Percentiles rank a stretch among this genome's conserved stretches.
phyloP scores from a whole-genome alignment of 2,797 vertebrate genomes.

The Acestrorhynchus altus region DNA sequence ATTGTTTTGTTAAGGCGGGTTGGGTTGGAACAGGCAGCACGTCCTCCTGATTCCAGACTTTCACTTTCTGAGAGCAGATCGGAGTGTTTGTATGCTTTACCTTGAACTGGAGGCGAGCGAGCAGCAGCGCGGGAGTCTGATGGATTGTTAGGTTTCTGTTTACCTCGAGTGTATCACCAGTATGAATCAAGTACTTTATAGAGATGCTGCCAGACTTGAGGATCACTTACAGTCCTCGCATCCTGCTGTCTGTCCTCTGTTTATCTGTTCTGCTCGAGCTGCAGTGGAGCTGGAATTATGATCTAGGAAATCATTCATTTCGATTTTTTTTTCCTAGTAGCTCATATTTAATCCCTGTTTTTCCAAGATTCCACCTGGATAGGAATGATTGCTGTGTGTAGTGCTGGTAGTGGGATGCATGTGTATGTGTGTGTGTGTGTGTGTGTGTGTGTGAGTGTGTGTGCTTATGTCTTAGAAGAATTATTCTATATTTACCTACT shows the following conservation, averaged over 20 bases:
- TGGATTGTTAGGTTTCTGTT: slow-evolving; percentile 33
- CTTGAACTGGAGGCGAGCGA: neutral
- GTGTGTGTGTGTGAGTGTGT: no score
- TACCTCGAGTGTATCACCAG: neutral
- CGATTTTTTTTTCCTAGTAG: neutral
- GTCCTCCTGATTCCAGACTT: slow-evolving; percentile 11
- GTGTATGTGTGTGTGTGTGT: no score
- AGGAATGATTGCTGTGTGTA: no score
- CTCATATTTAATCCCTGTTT: neutral
- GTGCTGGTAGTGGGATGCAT: no score
- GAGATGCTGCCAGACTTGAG: slow-evolving; percentile 7
- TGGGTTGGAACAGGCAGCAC: slow-evolving; percentile 1
- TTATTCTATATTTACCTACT: no score
- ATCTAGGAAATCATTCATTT: neutral
- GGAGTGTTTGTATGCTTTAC: slow-evolving; percentile 25
- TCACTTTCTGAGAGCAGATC: neutral
- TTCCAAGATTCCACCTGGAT: no score
- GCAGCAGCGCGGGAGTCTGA: neutral
- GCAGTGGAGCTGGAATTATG: neutral
- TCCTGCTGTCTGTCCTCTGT: neutral
- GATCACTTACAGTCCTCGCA: slow-evolving; percentile 19
- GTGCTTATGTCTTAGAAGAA: no score
- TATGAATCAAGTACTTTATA: slow-evolving; percentile 42
- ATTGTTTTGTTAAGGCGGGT: neutral
- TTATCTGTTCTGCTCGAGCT: slow-evolving; percentile 12